phyloP scores from a whole-genome alignment of 2,888 invertebrate species.

The Coenonympha arcania region DNA sequence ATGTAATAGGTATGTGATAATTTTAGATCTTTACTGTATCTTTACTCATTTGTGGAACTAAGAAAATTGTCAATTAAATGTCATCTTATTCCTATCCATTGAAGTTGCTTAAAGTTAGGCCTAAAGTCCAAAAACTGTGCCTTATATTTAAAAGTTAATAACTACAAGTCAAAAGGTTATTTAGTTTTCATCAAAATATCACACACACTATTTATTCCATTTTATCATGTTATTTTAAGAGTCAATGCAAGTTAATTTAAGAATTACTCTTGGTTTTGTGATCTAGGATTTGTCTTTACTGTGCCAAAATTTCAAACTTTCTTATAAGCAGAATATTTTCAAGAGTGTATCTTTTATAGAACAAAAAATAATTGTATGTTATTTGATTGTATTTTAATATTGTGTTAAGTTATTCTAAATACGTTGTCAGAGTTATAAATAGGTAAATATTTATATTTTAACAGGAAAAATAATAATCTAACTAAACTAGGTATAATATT shows the following conservation, averaged over 20 bases:
- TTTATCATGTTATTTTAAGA: slow-evolving; percentile 5
- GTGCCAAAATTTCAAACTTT: slow-evolving; percentile 3
- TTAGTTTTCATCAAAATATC: not conserved
- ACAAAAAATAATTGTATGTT: not conserved
- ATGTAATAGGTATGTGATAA: not conserved
- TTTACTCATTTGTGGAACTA: no score
- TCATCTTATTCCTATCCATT: not conserved
- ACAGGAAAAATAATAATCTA: not conserved
- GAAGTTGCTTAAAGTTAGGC: not conserved
- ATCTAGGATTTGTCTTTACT: not conserved
- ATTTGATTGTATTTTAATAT: not conserved
- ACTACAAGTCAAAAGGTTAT: not conserved
- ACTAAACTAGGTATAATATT: not conserved
- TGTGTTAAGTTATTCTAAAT: not conserved
- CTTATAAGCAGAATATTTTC: not conserved
- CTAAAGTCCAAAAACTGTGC: slow-evolving; percentile 37
- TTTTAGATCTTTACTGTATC: not conserved
- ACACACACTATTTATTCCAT: slow-evolving; percentile 9
- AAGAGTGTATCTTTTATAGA: not conserved
- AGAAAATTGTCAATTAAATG: no score
- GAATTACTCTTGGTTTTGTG: not conserved
- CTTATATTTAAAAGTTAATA: slow-evolving; percentile 41
- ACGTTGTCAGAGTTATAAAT: not conserved
- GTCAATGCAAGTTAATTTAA: not conserved
- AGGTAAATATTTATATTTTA: not conserved